Base-by-base conservation (phyloP, 2,888 invertebrate species). In the Sussaba pulchella region DNA sequence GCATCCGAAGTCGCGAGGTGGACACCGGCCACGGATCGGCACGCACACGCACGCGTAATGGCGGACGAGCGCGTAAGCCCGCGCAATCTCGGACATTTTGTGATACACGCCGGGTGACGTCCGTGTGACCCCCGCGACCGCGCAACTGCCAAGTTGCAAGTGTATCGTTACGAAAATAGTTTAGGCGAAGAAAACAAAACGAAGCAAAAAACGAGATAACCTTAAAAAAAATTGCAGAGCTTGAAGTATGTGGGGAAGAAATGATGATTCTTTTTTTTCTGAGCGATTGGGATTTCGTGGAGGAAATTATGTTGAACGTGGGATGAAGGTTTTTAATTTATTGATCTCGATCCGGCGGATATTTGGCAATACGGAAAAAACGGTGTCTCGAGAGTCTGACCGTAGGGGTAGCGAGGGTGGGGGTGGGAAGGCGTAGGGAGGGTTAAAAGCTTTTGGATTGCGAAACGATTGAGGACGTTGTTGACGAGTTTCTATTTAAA, bases 371-470 rank as follows among this genome's bases (percentile, higher is more conserved):
- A 73, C 24, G n/a, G n/a, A 69, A 81, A 77, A 77, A 77, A 72
- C 73, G 21, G 69, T 50, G 41, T 50, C 72, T 41, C 69, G 45
- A 41, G 39, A 24, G 54, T 43, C 21, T 41, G 21, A 41, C 26
- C 57, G 17, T 43, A 10, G 63, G 64, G 76, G 70, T 59, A 85
- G 85, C 63, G 70, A 76, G 81, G 82, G 71, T 75, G 69, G n/a
- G 54, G 69, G 41, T 24, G 73, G 63, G 71, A 64, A 66, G 39
- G 74, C 54, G 57, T 36, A 78, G 69, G 75, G 73, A 47, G 77
- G 71, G 81, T 82, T 83, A 83, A 86, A 87, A 78, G 71, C 54
- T 67, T 69, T 77, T 73, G 45, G 26, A 12, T 75, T 78, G 74
- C 81, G 78, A 74, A 74, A 77, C 66, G 63, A 81, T 61, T 59